A percentile compares a stretch with the other conserved stretches of the same genome.
phyloP scores from a whole-genome alignment of 2,113 vertebrate species.

The Climacteris rufus region DNA sequence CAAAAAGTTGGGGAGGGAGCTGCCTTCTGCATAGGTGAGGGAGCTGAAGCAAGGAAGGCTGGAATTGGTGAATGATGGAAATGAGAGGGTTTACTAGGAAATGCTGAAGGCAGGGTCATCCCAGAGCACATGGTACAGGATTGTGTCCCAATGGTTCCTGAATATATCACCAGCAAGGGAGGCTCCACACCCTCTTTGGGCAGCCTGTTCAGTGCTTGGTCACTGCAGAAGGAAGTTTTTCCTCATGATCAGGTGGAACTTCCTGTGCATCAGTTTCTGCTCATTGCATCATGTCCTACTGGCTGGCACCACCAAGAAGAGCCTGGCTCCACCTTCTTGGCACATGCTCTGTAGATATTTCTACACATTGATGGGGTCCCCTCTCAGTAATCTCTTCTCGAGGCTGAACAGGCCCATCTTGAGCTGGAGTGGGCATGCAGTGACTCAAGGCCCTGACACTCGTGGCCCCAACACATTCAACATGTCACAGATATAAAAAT shows the following conservation, averaged over 20 bases:
- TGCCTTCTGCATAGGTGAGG: not conserved
- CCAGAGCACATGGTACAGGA: not conserved
- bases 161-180: no score
- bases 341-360: not conserved
- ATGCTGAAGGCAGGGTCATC: not conserved
- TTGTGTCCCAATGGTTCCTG: not conserved
- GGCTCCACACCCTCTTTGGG: no score
- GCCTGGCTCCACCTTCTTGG: not conserved
- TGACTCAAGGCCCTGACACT: not conserved
- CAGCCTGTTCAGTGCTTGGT: no score
- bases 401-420: not conserved
- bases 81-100: not conserved
- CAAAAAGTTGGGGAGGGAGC: not conserved
- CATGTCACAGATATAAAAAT: not conserved
- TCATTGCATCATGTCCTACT: no score
- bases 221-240: no score
- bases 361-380: not conserved
- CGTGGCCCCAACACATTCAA: accelerated
- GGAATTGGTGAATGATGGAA: not conserved
- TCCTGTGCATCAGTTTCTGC: no score
- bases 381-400: not conserved
- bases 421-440: not conserved
- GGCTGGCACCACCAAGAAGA: no score
- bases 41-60: not conserved
- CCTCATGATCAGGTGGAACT: no score